Base-by-base conservation (phyloP, 2,888 invertebrate genomes). In the Lasiommata megera region DNA sequence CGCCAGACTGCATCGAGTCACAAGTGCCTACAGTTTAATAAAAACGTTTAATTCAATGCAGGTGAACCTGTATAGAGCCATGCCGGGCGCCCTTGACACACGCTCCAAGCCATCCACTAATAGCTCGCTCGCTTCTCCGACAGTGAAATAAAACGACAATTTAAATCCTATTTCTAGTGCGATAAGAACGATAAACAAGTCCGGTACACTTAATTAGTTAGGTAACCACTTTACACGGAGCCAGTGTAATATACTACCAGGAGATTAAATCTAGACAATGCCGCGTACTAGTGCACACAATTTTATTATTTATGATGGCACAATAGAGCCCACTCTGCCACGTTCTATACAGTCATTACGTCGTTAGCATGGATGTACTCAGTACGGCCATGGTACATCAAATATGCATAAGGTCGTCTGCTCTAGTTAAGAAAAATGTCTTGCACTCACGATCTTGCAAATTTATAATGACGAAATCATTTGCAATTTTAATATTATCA, bases 71-170 rank as follows among this genome's bases (percentile, higher is more conserved):
- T 60, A 58, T 55, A 36, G 46, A 55, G 58, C 38, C 57, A 43
- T 12, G 67, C 73, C 62, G 60, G 80, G 70, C 73, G 75, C 73
- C 85, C 84, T 85, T 85, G 84, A 83, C 86, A 84, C 79, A 80
- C 76, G 65, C 63, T 63, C 59, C 57, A 61, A 54, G 36, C 57
- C 58, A 65, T 61, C 54, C 64, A 53, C 66, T 63, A 59, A 61
- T 59, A 56, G 60, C 58, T 38, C 50, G 48, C 29, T 56, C 50
- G 53, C 51, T 62, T 54, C 51, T 54, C 63, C 52, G 36, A 54
- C 56, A 60, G 56, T 55, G 37, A 63, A 56, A 55, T 64, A 54
- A 60, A 58, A 59, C 41, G 52, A 62, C 50, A 63, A 59, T 62
- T 61, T 66, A 60, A 63, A 57, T 61, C 54, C 56, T 61, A 64